Evolutionary conservation across 1,140 invertebrate genomes (phyloP), one percentile per base, ranked within the genome.

Genomic region (Paralvinella palmiformis): DNA sequence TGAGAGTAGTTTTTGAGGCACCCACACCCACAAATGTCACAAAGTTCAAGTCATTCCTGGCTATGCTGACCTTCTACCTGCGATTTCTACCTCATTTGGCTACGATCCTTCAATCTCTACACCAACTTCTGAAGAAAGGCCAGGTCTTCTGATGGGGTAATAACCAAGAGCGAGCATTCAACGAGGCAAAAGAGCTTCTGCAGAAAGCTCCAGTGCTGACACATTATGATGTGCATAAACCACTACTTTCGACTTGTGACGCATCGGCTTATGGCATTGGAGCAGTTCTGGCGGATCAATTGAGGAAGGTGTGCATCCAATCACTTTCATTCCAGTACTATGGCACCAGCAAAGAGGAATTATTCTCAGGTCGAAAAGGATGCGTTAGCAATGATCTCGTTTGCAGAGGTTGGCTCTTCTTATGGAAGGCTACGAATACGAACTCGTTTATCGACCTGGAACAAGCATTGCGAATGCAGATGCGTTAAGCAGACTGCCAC

Each of bases 331-430:
- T 84, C 79, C 1, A 56, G 81, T 62, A 74, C 72, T 2, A 60
- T 85, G 15, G 72, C 70, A 13, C 41, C 62, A 32, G 69, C 81
- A 35, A 81, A 86, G 70, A 68, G 71, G 66, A 81, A 82, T 10
- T 86, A 85, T 35, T 1, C 79, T n/a, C 70, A 85, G 66, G 80
- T 85, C 15, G 79, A 84, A 56, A 81, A 78, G 59, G 82, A 86
- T 69, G 80, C 77, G 0, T 63, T 83, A n/a, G 80, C 78, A 1
- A 76, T 85, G 29, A 72, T 81, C 41, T 5, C 32, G 68, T 32
- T 36, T 72, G 15, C 69, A 72, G 27, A 50, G 63, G 22, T 72
- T 60, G 64, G 65, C 64, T 29, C 17, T 73, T 2, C 55, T 36
- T n/a, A 10, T 71, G 44, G 32, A 32, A 27, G 56, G 7, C 17